Evolutionary conservation across 1,140 invertebrate genomes (phyloP).

Genomic region (Drosophila sproati): DNA sequence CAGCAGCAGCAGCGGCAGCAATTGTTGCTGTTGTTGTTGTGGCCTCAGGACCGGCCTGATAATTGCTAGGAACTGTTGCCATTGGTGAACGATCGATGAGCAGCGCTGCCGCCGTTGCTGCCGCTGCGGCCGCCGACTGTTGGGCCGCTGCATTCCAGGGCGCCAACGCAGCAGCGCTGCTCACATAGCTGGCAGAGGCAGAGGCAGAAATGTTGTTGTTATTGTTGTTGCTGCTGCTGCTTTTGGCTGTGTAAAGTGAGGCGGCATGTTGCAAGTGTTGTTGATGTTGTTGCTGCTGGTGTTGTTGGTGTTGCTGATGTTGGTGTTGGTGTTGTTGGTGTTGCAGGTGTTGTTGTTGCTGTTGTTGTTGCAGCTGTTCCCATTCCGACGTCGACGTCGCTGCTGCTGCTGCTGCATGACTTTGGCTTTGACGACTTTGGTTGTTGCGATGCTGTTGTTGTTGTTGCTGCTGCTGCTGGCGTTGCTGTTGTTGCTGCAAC

Average conservation of each 20-base stretch:
- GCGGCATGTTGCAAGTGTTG: conserved; percentile 48
- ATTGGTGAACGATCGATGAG: conserved; percentile 79
- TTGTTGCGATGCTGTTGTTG: conserved; percentile 76
- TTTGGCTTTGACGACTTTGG: conserved; percentile 83
- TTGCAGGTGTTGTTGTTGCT: conserved; percentile 20
- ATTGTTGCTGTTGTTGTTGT: conserved; percentile 52
- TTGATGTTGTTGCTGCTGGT: conserved; percentile 19
- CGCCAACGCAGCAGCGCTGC: conserved; percentile 31
- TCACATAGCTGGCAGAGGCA: conserved; percentile 47
- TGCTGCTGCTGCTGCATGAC: conserved; percentile 56
- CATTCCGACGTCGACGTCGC: conserved; percentile 68
- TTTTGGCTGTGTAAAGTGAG: conserved; percentile 64
- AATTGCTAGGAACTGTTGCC: conserved; percentile 85
- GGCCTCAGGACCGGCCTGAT: conserved; percentile 84
- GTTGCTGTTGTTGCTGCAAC: conserved; percentile 57
- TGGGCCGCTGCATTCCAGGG: conserved; percentile 19
- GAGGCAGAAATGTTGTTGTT: conserved; percentile 27
- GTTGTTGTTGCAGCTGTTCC: conserved; percentile 84
- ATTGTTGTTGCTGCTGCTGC: conserved; percentile 32
- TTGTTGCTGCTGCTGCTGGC: conserved; percentile 53
- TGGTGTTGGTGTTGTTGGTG: conserved; percentile 21
- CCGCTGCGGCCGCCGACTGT: conserved; percentile 65
- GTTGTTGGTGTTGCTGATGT: conserved; percentile 44
- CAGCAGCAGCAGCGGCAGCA: conserved; percentile 52
- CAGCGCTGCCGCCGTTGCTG: conserved; percentile 58